Evolutionary conservation across 1,140 invertebrate species (phyloP), one percentile per base, ranked within the genome.

Genomic region (Drosophila ogumai): DNA sequence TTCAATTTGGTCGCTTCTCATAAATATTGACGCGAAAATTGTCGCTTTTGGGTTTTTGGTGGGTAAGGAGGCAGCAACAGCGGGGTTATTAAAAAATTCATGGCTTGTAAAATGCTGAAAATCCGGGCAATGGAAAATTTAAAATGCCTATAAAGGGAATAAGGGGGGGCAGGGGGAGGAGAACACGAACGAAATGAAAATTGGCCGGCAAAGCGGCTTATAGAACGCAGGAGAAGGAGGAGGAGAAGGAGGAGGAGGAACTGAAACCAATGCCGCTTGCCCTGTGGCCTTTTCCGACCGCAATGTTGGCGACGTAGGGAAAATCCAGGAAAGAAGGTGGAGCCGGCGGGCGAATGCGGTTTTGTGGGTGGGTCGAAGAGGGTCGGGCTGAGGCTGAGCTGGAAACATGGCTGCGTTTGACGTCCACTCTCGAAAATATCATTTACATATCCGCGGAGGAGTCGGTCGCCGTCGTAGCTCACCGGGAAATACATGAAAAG

Each of bases 21-120:
- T 87, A 87, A 87, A 87, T 87, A 87, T 87, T 87, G 85, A 87
- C 80, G 85, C 58, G 74, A 90, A 88, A 90, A 88, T 88, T 85
- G 85, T 78, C 85, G 85, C 80, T 78, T 71, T 78, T 71, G 67
- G 85, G 76, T 79, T 86, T 80, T 79, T 68, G 59, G 19, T 28
- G 32, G 34, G 36, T 36, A 31, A 4, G 31, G 31, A 22, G 7
- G 38, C 8, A 12, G 12, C 22, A 32, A 25, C 34, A 54, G 55
- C 36, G 19, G 69, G 61, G 84, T 90, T 88, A 88, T 90, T 90
- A 88, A 90, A 90, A 88, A 85, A 88, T 88, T 90, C 85, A 88
- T 88, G 85, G 66, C 85, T 90, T 88, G 85, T 90, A 88, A 88
- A 88, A 88, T 88, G 77, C 81, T 69, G 81, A 90, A 75, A 90